Percentiles rank a stretch among this genome's conserved stretches.
Conservation (phyloP, 2,113 vertebrate species). For the Dasyprocta punctata region DNA sequence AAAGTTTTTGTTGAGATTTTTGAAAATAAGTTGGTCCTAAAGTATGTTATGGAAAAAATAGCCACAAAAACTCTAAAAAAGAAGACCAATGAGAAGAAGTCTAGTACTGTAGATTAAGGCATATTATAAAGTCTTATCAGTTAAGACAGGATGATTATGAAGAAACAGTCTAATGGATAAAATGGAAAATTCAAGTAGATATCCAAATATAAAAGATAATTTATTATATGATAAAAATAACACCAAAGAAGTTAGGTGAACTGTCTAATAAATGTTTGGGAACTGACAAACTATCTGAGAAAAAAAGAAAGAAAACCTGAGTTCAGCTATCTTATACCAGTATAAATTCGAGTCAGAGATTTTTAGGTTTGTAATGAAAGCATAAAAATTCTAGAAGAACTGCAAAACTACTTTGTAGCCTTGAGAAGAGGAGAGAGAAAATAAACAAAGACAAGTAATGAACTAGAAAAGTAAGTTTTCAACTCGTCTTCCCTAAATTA, state of each 20-base stretch:
- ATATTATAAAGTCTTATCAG: background rate
- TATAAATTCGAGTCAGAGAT: slow-evolving; percentile 14
- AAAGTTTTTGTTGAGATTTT: background rate
- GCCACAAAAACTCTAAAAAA: background rate
- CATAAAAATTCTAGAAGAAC: background rate
- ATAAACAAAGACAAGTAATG: background rate
- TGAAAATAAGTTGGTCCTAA: background rate
- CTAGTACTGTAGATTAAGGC: background rate
- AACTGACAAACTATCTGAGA: background rate
- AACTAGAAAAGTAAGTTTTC: background rate
- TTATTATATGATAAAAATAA: background rate
- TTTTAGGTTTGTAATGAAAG: background rate
- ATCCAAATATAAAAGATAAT: background rate
- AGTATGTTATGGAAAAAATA: background rate
- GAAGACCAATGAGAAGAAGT: background rate
- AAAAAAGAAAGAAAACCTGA: background rate
- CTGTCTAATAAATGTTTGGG: background rate
- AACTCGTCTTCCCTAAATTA: background rate
- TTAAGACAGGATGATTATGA: background rate
- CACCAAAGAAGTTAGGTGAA: background rate
- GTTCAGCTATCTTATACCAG: background rate
- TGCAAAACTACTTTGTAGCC: background rate
- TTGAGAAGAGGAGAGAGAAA: background rate
- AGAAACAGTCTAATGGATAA: background rate
- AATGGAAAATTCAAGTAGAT: background rate